Base-by-base conservation (phyloP, 2,888 invertebrate species). In the Pristionchus entomophagus region DNA sequence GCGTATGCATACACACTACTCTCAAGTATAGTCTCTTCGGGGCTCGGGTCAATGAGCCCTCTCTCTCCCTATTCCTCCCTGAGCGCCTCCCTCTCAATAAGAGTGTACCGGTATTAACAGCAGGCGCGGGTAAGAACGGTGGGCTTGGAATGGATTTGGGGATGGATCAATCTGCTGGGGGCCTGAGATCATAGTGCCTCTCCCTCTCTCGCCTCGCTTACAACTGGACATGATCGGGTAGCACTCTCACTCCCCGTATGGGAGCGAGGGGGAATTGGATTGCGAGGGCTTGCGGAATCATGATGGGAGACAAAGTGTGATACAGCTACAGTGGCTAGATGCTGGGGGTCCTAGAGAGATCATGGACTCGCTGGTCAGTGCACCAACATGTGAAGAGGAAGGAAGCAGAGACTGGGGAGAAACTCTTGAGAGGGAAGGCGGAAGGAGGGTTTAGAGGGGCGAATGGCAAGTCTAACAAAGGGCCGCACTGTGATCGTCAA, bases 41-140 rank as follows among this genome's bases (percentile, higher is more conserved):
- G 45, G 0, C 49, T 12, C 80, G 56, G 80, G 56, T 51, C 56
- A 56, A 80, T 80, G 80, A 32, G n/a, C 53, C 32, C 14, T 10
- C 14, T 45, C 45, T 14, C 38, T 1, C 38, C 6, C 32, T 29
- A 45, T 45, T 45, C 45, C 35, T 22, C 5, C 38, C 6, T 59
- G 65, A n/a, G n/a, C n/a, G 26, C 10, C 29, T 29, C 29, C 19
- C 19, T n/a, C 59, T 69, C 41, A 80, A 56, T 53, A 80, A 80
- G 80, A 80, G 80, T n/a, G n/a, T 53, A 56, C 53, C 53, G 56
- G 80, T 56, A 80, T 53, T 51, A 80, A 56, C 51, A 56, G 56
- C 19, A 62, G 62, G 29, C 62, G 29, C 26, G 26, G 62, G 62
- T 14, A 49, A 32, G 41, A 80, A 45, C 32, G 56, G 49, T 17